Conservation (phyloP, 2,113 vertebrate genomes). For the Lepus europaeus region DNA sequence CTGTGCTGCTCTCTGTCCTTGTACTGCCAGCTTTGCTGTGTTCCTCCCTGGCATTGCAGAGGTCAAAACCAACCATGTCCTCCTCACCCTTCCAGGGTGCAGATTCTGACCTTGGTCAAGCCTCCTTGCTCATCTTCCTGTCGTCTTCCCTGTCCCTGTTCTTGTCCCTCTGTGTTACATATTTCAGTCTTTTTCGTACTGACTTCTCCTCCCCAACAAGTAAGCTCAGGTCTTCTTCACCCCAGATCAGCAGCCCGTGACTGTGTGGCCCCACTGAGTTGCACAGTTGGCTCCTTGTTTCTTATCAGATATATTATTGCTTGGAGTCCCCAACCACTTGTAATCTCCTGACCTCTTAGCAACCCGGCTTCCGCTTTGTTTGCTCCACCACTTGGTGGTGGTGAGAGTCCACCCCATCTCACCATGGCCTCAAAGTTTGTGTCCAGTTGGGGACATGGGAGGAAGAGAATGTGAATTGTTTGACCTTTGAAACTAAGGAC, state of each 20-base stretch:
- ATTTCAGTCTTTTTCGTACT: too few species aligned
- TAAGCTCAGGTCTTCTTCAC: background rate
- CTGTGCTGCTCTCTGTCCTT: background rate
- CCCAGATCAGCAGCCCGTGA: accelerated
- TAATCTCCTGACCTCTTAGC: background rate
- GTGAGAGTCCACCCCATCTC: background rate
- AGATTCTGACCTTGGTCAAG: background rate
- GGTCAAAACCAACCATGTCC: background rate
- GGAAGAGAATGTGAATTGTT: background rate
- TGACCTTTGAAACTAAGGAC: too few species aligned
- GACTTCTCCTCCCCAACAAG: background rate
- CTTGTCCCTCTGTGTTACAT: background rate
- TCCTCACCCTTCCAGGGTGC: background rate
- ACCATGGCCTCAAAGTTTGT: background rate
- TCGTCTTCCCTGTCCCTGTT: background rate
- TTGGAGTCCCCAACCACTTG: background rate
- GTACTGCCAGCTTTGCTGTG: background rate
- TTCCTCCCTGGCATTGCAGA: background rate
- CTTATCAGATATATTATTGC: background rate
- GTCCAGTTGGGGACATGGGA: background rate
- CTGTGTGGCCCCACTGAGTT: accelerated
- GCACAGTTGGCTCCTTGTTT: background rate
- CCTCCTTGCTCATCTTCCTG: background rate
- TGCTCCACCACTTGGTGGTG: too few species aligned
- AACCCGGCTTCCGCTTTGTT: background rate